Evolutionary conservation across 2,797 vertebrate species (phyloP).

Genomic region (Masticophis lateralis): DNA sequence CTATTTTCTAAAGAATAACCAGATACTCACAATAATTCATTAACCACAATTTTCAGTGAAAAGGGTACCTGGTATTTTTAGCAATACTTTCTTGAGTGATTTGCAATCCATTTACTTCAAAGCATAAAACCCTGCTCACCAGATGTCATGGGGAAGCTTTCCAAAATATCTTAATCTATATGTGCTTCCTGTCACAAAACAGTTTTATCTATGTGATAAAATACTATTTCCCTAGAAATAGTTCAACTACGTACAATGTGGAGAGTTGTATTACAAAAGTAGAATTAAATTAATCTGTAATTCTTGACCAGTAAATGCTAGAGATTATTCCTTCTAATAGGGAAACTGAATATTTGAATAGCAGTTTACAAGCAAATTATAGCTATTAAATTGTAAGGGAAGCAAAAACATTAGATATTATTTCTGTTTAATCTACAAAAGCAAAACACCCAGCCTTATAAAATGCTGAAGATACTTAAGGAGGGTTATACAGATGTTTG

Average conservation of each 20-base stretch:
- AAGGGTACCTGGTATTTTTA: not conserved
- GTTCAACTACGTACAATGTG: not conserved
- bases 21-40: not conserved
- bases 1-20: not conserved
- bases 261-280: not conserved
- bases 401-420: not conserved
- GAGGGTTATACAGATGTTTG: not conserved
- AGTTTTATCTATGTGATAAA: not conserved
- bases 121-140: not conserved
- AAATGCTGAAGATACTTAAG: not conserved
- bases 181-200: not conserved
- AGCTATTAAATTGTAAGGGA: not conserved
- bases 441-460: not conserved
- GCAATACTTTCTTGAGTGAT: not conserved
- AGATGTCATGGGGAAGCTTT: not conserved
- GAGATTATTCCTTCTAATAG: not conserved
- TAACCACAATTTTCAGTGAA: not conserved
- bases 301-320: not conserved
- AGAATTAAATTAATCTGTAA: not conserved
- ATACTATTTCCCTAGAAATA: not conserved
- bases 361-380: not conserved
- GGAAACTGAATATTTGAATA: not conserved
- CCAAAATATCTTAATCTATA: not conserved
- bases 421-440: not conserved
- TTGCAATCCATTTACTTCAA: not conserved